Evolutionary conservation across 2,113 vertebrate genomes (phyloP), one percentile per base, ranked within the genome.

Genomic region (Lathamus discolor): DNA sequence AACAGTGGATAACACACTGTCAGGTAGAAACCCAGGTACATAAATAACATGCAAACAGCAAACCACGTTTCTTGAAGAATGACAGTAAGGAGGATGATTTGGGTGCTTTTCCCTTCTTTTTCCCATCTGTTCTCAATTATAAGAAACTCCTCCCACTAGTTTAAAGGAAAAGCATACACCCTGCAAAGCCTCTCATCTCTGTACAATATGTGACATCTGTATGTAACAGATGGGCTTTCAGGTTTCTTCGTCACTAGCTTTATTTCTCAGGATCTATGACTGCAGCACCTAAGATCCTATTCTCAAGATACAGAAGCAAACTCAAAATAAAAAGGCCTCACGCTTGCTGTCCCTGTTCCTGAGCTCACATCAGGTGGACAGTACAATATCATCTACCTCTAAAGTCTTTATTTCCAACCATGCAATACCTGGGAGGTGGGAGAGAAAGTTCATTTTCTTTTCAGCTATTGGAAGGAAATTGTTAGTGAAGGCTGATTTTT

Each of bases 171-270:
- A 88, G 81, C 33, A 12, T 94, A 96, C 91, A 92, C 91, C 77
- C 96, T 96, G 86, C 88, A 97, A 96, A 95, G 93, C 77, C 28
- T 95, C 95, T 95, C 92, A 85, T 96, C 93, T 95, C 91, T 83
- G 83, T 92, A 96, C 91, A 97, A 96, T 96, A 93, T 97, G 96
- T 97, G 96, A 96, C 97, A 97, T 97, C 97, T 97, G 97, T 97
- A 97, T 96, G 88, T 96, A 97, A 96, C 97, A 97, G 97, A 97
- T 97, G 97, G 97, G 94, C 94, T 96, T 97, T 96, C 96, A 97
- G 97, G 94, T 97, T 96, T 89, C 96, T 96, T 97, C 96, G 85
- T 90, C 80, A 54, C 93, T 93, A 96, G 96, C 89, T 96, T 95
- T 96, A 95, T 96, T 96, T 97, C 78, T 80, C 29, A 83, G 87